Evolutionary conservation across 2,113 vertebrate species (phyloP), one percentile per base, ranked within the genome.

Genomic region (Paedocypris sp.): DNA sequence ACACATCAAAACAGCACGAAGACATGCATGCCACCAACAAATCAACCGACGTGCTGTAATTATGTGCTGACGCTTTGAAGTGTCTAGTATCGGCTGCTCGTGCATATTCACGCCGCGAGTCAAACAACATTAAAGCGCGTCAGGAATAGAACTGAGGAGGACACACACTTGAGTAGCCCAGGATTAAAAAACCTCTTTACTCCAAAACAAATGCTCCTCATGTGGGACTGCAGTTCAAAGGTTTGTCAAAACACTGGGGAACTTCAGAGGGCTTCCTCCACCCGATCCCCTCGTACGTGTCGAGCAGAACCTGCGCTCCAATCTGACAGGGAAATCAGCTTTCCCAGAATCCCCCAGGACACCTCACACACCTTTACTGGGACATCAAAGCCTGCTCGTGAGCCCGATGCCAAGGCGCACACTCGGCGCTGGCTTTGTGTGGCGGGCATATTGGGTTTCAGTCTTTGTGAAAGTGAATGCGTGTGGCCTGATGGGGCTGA

Each of bases 301-400:
- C 25, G 42, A 26, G 39, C 62, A 62, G 62, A 66, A 64, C n/a
- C 29, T 50, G 26, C 62, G 47, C 23, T 35, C 32, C 28, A 9
- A 33, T 15, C 47, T 60, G 18, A 65, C 54, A 63, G 16, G 31
- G 46, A 20, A 39, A 26, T 33, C 12, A 18, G 39, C 18, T 51
- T 41, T 61, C 49, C 43, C 12, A 56, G 33, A 35, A 26, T 32
- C 53, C 53, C 22, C 2, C 23, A 13, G 42, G 64, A 50, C 39
- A 26, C 50, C 28, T 54, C 12, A 32, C 29, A 51, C 23, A 20
- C 7, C 36, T 31, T 49, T 28, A 32, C 10, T 5, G 13, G 5
- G 28, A 62, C 60, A 70, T 77, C 68, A 77, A 73, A 73, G 75
- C 39, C 51, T 62, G 52, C 58, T 66, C 45, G 38, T 16, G 5